Percentiles rank a stretch among this genome's conserved stretches.
Evolutionary conservation across 1,140 invertebrate genomes (phyloP).

Genomic region (Lordiphosa mommai): DNA sequence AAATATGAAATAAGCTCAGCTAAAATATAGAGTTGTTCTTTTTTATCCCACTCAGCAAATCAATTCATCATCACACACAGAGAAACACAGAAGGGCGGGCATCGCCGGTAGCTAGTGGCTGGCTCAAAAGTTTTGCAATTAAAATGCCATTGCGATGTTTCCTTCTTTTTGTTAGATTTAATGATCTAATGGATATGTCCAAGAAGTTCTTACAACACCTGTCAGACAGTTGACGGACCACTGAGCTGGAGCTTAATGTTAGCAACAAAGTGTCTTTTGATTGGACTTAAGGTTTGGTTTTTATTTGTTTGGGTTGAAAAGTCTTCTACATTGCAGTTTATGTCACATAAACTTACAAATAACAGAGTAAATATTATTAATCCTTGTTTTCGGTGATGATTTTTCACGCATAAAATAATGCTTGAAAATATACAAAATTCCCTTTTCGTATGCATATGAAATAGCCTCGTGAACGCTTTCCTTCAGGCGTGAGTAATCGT

Average conservation of each 20-base stretch:
- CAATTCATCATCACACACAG: slow-evolving; percentile 28
- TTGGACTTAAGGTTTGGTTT: no score
- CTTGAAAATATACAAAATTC: no score
- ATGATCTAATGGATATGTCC: slow-evolving; percentile 27
- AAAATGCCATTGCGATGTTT: slow-evolving; percentile 59
- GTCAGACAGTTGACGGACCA: slow-evolving; percentile 4
- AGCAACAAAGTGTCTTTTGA: slow-evolving; percentile 9
- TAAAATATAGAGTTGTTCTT: slow-evolving; percentile 42
- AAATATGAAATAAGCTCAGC: slow-evolving; percentile 41
- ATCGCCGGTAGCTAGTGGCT: slow-evolving; percentile 12
- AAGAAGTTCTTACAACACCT: not conserved
- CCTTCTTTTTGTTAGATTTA: slow-evolving; percentile 23
- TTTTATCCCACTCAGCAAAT: slow-evolving; percentile 38
- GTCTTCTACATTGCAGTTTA: no score
- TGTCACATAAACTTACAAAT: no score
- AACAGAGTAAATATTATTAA: no score
- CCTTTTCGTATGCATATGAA: no score
- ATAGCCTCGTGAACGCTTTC: no score
- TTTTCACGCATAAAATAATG: no score
- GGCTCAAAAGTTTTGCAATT: slow-evolving; percentile 62
- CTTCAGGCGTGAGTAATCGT: no score
- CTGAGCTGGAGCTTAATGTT: slow-evolving; percentile 8
- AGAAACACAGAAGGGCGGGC: slow-evolving; percentile 27
- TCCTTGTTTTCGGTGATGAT: no score
- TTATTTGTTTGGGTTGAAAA: no score